These are phyloP conservation scores for Pipa parva DNA, from an alignment of 2,113 vertebrate species.

Conservation along the genomic window DNA sequence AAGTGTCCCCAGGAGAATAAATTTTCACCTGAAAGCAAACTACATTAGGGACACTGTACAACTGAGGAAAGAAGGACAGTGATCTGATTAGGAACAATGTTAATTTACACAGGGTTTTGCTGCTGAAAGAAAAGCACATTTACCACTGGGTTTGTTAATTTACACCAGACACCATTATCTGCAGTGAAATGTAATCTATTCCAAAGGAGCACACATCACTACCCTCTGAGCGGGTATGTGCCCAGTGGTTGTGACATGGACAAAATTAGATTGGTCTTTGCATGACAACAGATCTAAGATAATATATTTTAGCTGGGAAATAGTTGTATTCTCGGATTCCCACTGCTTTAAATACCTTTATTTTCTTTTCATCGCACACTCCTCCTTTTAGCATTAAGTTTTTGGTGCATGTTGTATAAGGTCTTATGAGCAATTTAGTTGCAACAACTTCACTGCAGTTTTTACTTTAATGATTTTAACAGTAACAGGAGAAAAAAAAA, in stretches of 20 bases:
- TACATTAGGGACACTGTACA: conserved; percentile 68
- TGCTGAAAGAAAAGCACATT: conserved; percentile 89
- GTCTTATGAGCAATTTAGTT: no score
- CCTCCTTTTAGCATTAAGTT: no score
- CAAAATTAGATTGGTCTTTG: not conserved
- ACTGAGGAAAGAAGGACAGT: conserved; percentile 65
- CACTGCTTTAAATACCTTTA: not conserved
- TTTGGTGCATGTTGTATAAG: no score
- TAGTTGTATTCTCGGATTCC: not conserved
- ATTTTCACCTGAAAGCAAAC: conserved; percentile 85
- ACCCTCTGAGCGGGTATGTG: conserved; percentile 64
- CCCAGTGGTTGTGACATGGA: not conserved
- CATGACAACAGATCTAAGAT: not conserved
- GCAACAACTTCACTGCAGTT: no score
- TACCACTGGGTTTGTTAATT: conserved; percentile 99
- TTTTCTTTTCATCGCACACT: no score
- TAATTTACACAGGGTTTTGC: conserved; percentile 94
- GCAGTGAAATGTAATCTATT: conserved; percentile 75
- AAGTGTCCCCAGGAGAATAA: conserved; percentile 80
- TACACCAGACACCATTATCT: conserved; percentile 87
- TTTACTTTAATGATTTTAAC: no score
- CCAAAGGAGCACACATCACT: conserved; percentile 69
- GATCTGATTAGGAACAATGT: conserved; percentile 93
- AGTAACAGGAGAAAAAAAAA: no score
- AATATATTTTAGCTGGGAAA: not conserved